Evolutionary conservation across 2,113 vertebrate species (phyloP), one percentile per base, ranked within the genome.

Genomic region (Gymnobelideus leadbeateri): DNA sequence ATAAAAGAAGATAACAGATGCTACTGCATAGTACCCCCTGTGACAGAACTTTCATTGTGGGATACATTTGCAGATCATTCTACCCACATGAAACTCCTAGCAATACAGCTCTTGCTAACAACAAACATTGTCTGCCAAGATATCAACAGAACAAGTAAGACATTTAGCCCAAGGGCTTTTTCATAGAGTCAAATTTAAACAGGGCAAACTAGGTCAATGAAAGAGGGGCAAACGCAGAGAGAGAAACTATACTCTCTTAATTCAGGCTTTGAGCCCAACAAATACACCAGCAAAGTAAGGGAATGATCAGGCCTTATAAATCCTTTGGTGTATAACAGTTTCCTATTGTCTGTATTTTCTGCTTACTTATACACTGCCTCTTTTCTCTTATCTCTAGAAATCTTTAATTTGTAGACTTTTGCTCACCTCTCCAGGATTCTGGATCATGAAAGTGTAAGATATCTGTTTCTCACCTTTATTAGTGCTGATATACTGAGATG

Each of bases 1-100:
- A 94, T 96, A 96, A 97, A 96, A 97, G 93, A 95, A 31, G 90
- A 57, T 93, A 96, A 97, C 96, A 97, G 93, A 96, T 95, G 95
- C 52, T 95, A 50, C 93, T 96, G 93, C 94, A 92, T 95, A 57
- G 89, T 94, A 25, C 47, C 84, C 19, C 91, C 68, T 92, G 51
- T 93, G 97, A 96, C 93, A 97, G 91, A 94, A 91, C 94, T 96
- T 97, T 95, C 57, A 96, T 96, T 97, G 96, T 93, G n/a, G 89
- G 55, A 90, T 91, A 92, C 84, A 91, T 97, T 94, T 97, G 90
- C 92, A 93, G 91, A 61, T 90, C 77, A 89, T 91, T 94, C 91
- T 97, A 93, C 61, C 90, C 91, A 53, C 1, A 10, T 94, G 93
- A 97, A 97, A 51, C 51, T 91, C 94, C 51, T 19, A 92, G 68